phyloP scores from a whole-genome alignment of 2,888 invertebrate species.

The Schrankia costaestrigalis region DNA sequence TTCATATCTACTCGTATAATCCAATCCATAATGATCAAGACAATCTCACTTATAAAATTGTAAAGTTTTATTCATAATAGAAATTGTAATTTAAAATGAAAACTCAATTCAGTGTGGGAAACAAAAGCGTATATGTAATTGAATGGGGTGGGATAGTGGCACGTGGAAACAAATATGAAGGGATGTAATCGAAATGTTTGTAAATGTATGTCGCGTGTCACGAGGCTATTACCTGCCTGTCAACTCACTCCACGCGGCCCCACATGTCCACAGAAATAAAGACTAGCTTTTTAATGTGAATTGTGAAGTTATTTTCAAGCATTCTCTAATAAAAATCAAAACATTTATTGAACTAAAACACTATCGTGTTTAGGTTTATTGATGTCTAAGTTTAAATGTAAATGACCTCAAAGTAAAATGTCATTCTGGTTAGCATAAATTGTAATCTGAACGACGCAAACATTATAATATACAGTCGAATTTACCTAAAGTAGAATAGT shows the following conservation, averaged over 20 bases:
- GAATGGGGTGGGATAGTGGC: slow-evolving; percentile 55
- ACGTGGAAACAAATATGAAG: slow-evolving; percentile 67
- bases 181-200: slow-evolving; percentile 74
- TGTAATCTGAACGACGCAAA: too few species aligned
- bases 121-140: slow-evolving; percentile 40
- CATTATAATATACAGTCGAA: too few species aligned
- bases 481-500: too few species aligned
- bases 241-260: slow-evolving; percentile 32
- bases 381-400: too few species aligned
- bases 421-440: too few species aligned
- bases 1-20: too few species aligned
- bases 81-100: slow-evolving; percentile 13
- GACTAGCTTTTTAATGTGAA: slow-evolving; percentile 33
- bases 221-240: slow-evolving; percentile 55
- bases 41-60: too few species aligned
- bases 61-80: too few species aligned
- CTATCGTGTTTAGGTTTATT: too few species aligned
- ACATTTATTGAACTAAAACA: too few species aligned
- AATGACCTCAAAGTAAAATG: too few species aligned
- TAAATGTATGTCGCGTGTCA: slow-evolving; percentile 72
- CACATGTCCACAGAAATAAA: slow-evolving; percentile 34
- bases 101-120: slow-evolving; percentile 21
- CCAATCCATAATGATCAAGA: too few species aligned
- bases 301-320: slow-evolving; percentile 7
- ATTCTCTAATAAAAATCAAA: slow-evolving; percentile 15